Percentiles rank a stretch among this genome's conserved stretches.
These are phyloP conservation scores for Pectinophora gossypiella DNA, from an alignment of 1,140 invertebrate species.

Conservation along the genomic window DNA sequence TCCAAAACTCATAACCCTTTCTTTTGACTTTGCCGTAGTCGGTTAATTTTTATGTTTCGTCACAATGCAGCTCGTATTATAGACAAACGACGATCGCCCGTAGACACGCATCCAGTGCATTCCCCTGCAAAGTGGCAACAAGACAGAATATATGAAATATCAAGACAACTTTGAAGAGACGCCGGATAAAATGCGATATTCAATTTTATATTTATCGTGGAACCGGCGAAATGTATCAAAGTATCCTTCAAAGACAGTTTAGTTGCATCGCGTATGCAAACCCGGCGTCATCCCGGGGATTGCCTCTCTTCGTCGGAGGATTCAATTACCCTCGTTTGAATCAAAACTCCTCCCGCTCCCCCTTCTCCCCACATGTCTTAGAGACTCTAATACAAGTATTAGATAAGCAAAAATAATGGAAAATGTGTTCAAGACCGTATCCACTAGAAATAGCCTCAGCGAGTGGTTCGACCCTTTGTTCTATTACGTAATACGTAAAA, in stretches of 20 bases:
- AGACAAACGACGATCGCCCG: no score
- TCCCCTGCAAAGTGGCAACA: no score
- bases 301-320: slow-evolving; percentile 16
- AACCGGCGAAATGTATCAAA: background rate
- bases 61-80: no score
- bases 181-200: background rate
- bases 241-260: slow-evolving; percentile 10
- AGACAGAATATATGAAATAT: background rate
- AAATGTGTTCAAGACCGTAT: background rate
- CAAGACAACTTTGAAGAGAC: background rate
- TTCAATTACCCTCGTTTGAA: slow-evolving; percentile 31
- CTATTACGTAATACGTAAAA: background rate
- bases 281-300: slow-evolving; percentile 28
- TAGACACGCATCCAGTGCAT: no score
- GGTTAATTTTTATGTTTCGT: no score
- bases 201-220: background rate
- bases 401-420: background rate
- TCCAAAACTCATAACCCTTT: no score
- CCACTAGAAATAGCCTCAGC: background rate
- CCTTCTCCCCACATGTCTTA: background rate
- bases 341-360: background rate
- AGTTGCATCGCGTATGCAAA: slow-evolving; percentile 33
- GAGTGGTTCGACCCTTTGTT: background rate
- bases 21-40: no score
- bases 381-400: background rate